These are phyloP conservation scores for Euura saliciscinereae DNA, from an alignment of 1,140 invertebrate genomes.

Conservation along the genomic window DNA sequence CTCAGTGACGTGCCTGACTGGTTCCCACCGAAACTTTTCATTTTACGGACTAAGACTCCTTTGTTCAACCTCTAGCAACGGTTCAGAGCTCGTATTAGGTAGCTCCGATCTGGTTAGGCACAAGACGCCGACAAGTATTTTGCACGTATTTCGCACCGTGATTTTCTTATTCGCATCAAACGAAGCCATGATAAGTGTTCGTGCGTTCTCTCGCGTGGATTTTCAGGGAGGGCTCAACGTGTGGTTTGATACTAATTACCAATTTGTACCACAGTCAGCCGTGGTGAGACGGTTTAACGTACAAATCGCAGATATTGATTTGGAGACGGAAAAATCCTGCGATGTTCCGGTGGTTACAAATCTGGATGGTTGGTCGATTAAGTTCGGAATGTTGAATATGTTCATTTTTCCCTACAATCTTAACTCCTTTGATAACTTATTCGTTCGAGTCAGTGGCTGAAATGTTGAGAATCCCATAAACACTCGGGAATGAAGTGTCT, in stretches of 20 bases:
- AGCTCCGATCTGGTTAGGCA: not conserved
- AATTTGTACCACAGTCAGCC: not conserved
- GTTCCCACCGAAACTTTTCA: conserved; percentile 3
- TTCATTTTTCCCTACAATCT: no score
- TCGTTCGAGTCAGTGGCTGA: no score
- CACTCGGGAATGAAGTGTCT: no score
- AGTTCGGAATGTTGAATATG: no score
- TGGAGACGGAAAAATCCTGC: no score
- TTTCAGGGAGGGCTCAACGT: not conserved
- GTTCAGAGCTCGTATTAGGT: not conserved
- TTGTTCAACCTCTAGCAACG: conserved; percentile 2
- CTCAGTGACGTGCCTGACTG: not conserved
- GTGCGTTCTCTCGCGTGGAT: not conserved
- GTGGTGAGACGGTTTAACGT: no score
- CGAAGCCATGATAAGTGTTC: not conserved
- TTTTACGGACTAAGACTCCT: not conserved
- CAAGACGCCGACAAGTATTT: no score
- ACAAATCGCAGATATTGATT: no score
- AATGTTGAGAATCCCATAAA: no score
- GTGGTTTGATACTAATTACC: not conserved
- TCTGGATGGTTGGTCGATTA: no score
- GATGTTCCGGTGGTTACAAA: no score
- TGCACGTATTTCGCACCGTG: not conserved
- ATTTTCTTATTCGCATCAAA: not conserved
- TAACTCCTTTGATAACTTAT: no score